Conservation (phyloP, 2,113 vertebrate species). For the Puffinus mauretanicus region DNA sequence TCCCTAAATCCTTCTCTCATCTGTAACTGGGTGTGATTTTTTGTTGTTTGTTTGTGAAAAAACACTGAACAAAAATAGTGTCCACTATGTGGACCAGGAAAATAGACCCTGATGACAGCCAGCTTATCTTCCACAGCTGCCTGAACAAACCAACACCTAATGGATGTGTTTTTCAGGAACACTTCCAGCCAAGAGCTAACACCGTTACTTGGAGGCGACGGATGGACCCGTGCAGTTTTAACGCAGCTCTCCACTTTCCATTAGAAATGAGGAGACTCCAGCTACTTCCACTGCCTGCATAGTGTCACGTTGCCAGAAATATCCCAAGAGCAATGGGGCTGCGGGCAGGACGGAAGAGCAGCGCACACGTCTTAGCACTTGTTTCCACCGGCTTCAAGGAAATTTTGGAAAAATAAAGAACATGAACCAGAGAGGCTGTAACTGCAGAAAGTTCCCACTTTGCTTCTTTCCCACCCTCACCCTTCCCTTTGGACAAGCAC, state of each 20-base stretch:
- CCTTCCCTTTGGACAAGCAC: conserved; percentile 5
- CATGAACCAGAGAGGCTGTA: neutral
- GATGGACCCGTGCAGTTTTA: fast-evolving
- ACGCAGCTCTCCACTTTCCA: neutral
- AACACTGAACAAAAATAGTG: neutral
- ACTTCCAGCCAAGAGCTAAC: neutral
- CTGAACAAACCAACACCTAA: neutral
- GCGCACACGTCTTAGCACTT: neutral
- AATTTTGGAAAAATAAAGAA: neutral
- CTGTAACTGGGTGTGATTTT: conserved; percentile 28
- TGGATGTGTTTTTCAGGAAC: neutral
- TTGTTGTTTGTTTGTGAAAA: neutral
- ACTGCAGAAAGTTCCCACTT: neutral
- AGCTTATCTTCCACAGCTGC: conserved; percentile 46
- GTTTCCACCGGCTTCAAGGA: neutral
- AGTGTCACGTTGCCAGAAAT: neutral
- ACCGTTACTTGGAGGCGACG: neutral
- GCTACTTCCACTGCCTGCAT: neutral
- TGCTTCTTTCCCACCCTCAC: neutral
- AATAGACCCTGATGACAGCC: neutral
- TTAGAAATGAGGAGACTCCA: neutral
- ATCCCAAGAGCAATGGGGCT: neutral
- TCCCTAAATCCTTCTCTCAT: conserved; percentile 10
- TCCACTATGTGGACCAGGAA: neutral
- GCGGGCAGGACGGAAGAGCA: neutral